These are phyloP conservation scores for Elachura formosa DNA, from an alignment of 2,113 vertebrate species.

Conservation along the genomic window DNA sequence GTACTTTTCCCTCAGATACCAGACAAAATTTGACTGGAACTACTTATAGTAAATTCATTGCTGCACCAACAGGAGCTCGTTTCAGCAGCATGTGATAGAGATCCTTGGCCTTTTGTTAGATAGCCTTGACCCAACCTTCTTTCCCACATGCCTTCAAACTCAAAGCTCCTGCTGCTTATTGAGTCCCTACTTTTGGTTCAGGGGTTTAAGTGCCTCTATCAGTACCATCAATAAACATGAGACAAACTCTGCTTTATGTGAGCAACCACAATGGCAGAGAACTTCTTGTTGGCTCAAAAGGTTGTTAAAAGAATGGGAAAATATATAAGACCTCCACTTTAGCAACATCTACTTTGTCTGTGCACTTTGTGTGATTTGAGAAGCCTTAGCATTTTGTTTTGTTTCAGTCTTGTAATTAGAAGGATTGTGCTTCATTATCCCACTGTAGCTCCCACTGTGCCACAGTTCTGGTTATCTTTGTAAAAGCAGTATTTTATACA, in stretches of 20 bases:
- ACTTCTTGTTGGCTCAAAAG: not conserved
- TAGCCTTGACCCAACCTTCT: not conserved
- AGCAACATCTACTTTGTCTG: not conserved
- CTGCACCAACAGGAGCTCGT: not conserved
- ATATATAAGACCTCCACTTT: not conserved
- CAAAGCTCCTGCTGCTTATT: not conserved
- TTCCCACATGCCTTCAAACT: not conserved
- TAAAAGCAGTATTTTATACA: not conserved
- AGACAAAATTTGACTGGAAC: not conserved
- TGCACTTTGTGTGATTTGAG: not conserved
- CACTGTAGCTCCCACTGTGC: not conserved
- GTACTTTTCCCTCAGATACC: not conserved
- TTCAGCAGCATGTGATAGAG: not conserved
- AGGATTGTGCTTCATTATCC: conserved; percentile 41
- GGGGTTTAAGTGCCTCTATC: not conserved
- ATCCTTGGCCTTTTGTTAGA: not conserved
- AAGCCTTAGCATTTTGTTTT: conserved; percentile 36
- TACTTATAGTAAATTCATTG: not conserved
- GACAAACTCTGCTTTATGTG: not conserved
- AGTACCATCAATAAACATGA: not conserved
- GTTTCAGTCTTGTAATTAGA: conserved; percentile 26
- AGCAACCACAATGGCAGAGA: not conserved
- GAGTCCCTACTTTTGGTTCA: not conserved
- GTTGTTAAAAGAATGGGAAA: not conserved
- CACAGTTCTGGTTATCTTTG: not conserved